A percentile compares a stretch with the other conserved stretches of the same genome.
These are phyloP conservation scores for Erpornis zantholeuca DNA, from an alignment of 2,113 vertebrate species.

Conservation along the genomic window DNA sequence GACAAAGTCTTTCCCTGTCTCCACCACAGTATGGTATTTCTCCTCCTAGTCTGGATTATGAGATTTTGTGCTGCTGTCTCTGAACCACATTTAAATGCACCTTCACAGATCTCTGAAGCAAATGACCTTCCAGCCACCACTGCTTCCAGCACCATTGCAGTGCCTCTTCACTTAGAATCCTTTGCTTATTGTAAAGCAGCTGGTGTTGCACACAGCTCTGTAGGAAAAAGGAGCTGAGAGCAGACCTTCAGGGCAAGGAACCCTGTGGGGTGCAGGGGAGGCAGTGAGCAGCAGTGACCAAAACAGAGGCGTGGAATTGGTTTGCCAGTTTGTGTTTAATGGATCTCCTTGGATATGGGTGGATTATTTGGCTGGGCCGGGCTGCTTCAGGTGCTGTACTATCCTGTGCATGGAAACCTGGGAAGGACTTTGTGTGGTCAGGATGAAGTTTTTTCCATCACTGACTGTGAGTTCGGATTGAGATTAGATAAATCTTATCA, in stretches of 20 bases:
- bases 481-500: not conserved
- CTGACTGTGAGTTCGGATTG: not conserved
- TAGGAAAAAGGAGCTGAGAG: not conserved
- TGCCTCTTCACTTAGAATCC: not conserved
- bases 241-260: not conserved
- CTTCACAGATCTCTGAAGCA: not conserved
- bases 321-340: not conserved
- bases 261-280: not conserved
- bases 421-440: not conserved
- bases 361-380: not conserved
- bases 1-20: not conserved
- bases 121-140: not conserved
- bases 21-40: not conserved
- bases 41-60: not conserved
- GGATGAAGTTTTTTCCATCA: not conserved
- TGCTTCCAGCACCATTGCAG: not conserved
- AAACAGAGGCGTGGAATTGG: not conserved
- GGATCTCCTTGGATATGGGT: not conserved
- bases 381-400: not conserved
- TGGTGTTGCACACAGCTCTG: fast-evolving
- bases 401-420: not conserved
- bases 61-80: not conserved
- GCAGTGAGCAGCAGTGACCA: not conserved
- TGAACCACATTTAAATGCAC: not conserved
- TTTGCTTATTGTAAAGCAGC: not conserved